These are phyloP conservation scores for Pomatostomus ruficeps DNA, from an alignment of 2,113 vertebrate species.

Conservation along the genomic window DNA sequence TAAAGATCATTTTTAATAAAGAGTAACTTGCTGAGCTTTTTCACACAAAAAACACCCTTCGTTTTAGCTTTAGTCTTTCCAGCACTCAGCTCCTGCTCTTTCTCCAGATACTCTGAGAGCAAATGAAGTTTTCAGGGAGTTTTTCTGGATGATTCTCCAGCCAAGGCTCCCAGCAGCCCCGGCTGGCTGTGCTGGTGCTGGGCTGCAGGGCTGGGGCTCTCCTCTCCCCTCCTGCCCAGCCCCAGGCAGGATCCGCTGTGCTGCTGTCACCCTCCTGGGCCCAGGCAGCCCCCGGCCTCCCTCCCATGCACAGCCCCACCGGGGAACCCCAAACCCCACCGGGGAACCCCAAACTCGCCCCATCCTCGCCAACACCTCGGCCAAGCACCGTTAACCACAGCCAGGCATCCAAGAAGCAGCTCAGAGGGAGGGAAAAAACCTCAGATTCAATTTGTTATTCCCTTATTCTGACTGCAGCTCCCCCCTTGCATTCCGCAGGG, in stretches of 20 bases:
- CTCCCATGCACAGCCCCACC: too few relatives aligned
- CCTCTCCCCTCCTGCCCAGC: background rate
- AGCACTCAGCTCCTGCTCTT: background rate
- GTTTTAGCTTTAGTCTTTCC: background rate
- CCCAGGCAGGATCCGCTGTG: background rate
- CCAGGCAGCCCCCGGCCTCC: background rate
- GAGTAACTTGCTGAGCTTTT: background rate
- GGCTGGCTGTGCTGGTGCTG: background rate
- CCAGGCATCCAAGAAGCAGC: background rate
- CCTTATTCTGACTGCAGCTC: background rate
- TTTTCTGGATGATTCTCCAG: background rate
- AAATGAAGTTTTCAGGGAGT: background rate
- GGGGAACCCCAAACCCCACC: too few relatives aligned
- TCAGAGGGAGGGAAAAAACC: background rate
- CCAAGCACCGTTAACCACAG: conserved; percentile 11
- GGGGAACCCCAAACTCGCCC: too few relatives aligned
- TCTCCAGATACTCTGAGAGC: background rate
- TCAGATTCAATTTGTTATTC: background rate
- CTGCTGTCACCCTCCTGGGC: background rate
- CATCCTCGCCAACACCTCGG: background rate
- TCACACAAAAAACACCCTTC: background rate
- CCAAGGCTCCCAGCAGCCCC: background rate
- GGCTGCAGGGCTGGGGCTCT: background rate
- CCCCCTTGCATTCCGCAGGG: background rate
- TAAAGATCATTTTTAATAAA: background rate